Conservation (phyloP, 2,113 vertebrate species). For the Gobius niger region DNA sequence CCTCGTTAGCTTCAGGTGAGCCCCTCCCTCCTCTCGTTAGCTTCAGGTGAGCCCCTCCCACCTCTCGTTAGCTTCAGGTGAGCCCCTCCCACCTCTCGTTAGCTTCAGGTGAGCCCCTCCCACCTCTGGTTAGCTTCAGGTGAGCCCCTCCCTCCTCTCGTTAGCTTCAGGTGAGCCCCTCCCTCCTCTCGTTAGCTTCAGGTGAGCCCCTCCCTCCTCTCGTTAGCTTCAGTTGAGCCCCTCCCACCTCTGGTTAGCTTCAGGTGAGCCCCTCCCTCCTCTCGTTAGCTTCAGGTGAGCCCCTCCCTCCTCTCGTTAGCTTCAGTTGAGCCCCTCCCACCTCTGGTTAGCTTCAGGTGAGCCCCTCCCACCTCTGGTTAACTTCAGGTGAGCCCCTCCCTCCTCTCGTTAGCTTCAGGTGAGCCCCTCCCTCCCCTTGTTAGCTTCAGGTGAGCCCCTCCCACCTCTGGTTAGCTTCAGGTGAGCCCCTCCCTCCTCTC, state of each 20-base stretch:
- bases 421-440: neutral
- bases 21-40: too few relatives aligned
- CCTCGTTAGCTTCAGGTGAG: too few relatives aligned
- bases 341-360: constrained; percentile 75
- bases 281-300: neutral
- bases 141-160: neutral
- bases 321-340: neutral
- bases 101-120: constrained; percentile 76
- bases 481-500: constrained; percentile 58
- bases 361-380: neutral
- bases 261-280: too few relatives aligned
- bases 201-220: neutral
- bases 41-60: too few relatives aligned
- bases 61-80: too few relatives aligned
- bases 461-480: constrained; percentile 61
- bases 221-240: constrained; percentile 76
- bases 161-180: neutral
- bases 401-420: neutral
- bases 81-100: too few relatives aligned
- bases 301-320: neutral
- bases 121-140: too few relatives aligned
- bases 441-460: neutral
- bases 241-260: neutral
- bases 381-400: too few relatives aligned
- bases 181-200: neutral